phyloP scores from a whole-genome alignment of 2,888 invertebrate species.

The Tiliacea aurago region DNA sequence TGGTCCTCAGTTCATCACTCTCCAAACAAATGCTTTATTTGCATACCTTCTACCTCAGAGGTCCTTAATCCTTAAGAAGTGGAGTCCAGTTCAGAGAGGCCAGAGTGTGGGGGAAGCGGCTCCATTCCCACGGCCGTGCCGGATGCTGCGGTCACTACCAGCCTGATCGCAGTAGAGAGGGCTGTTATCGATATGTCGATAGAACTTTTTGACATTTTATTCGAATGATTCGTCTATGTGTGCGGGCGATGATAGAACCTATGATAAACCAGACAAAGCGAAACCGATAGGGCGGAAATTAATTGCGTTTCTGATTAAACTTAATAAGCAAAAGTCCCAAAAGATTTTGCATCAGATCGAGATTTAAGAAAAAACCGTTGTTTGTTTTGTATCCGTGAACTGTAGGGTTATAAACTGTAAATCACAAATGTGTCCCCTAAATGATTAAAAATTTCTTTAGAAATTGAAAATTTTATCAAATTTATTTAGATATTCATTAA shows the following conservation, averaged over 20 bases:
- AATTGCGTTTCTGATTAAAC: no score
- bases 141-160: slow-evolving; percentile 85
- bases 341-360: no score
- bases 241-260: no score
- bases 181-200: slow-evolving; percentile 52
- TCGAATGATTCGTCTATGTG: no score
- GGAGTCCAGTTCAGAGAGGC: slow-evolving; percentile 60
- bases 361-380: no score
- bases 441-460: no score
- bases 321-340: no score
- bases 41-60: slow-evolving; percentile 47
- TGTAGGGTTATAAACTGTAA: no score
- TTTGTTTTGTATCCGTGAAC: no score
- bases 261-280: background rate
- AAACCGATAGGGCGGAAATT: background rate
- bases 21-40: slow-evolving; percentile 23
- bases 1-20: slow-evolving; percentile 20
- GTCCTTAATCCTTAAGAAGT: slow-evolving; percentile 55
- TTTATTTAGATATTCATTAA: no score
- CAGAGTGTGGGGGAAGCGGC: slow-evolving; percentile 70
- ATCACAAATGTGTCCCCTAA: no score
- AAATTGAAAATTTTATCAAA: no score
- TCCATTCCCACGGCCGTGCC: slow-evolving; percentile 83
- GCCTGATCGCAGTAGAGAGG: slow-evolving; percentile 61
- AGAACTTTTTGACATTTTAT: background rate